Conservation (phyloP, 2,888 invertebrate genomes). For the Nasonovia ribisnigri region DNA sequence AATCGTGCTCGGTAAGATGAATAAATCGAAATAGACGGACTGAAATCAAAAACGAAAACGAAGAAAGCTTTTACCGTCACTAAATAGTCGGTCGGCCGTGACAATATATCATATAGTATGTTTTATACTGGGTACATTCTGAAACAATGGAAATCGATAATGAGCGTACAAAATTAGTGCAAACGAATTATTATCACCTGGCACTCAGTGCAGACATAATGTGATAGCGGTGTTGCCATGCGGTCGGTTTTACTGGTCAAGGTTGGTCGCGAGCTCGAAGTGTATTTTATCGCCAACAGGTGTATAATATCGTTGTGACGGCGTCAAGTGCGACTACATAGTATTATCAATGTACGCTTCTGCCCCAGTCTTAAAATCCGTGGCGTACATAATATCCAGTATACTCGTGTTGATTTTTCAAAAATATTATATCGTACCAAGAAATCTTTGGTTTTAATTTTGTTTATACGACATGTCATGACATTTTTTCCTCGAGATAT, state of each 20-base stretch:
- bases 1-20: not conserved
- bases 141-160: constrained; percentile 59
- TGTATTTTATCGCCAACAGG: not conserved
- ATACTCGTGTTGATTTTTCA: not conserved
- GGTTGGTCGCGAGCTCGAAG: not conserved
- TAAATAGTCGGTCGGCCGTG: constrained; percentile 35
- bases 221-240: not conserved
- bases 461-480: not conserved
- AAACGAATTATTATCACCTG: constrained; percentile 1
- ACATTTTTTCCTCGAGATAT: not conserved
- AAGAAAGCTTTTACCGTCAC: constrained; percentile 32
- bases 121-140: not conserved
- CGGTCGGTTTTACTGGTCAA: constrained; percentile 5
- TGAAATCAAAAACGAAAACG: not conserved
- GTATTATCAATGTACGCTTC: not conserved
- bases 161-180: constrained; percentile 35
- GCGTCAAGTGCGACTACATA: not conserved
- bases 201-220: not conserved
- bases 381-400: too few relatives aligned
- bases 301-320: not conserved
- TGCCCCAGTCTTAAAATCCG: not conserved
- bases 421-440: not conserved
- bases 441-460: not conserved
- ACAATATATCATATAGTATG: not conserved
- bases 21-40: not conserved